phyloP scores from a whole-genome alignment of 2,113 vertebrate genomes.

The Nesospiza acunhae region DNA sequence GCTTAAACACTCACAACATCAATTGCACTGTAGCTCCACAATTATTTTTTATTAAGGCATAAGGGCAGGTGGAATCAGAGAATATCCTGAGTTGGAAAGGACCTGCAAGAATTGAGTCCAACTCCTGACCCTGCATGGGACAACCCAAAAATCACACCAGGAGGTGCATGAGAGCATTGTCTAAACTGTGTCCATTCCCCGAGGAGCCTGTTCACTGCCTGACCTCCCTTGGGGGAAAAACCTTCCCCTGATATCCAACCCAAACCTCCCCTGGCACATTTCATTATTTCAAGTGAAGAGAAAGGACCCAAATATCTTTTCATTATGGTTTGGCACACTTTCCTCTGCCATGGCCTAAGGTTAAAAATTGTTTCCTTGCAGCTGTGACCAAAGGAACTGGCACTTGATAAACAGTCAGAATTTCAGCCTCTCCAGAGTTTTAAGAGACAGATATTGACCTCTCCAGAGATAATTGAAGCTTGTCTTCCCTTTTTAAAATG shows the following conservation, averaged over 20 bases:
- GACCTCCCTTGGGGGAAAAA: not conserved
- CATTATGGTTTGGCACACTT: not conserved
- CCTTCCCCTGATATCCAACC: not conserved
- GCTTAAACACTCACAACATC: not conserved
- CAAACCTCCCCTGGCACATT: not conserved
- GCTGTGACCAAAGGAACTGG: not conserved
- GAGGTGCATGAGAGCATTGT: rapidly evolving
- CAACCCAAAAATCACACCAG: not conserved
- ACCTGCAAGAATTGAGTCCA: not conserved
- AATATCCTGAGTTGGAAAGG: not conserved
- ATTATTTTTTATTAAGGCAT: not conserved
- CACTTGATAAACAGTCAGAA: not conserved
- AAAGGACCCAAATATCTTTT: not conserved
- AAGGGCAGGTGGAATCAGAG: not conserved
- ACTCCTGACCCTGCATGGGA: not conserved
- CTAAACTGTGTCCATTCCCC: not conserved
- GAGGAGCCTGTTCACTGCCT: not conserved
- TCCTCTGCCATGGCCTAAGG: not conserved
- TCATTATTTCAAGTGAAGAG: not conserved
- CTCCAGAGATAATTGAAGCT: not conserved
- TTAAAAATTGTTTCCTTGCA: not conserved
- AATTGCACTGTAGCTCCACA: not conserved
- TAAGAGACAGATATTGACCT: not conserved
- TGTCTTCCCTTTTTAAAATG: not conserved
- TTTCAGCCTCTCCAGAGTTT: not conserved